Evolutionary conservation across 2,113 vertebrate genomes (phyloP).

Genomic region (Fukomys damarensis): DNA sequence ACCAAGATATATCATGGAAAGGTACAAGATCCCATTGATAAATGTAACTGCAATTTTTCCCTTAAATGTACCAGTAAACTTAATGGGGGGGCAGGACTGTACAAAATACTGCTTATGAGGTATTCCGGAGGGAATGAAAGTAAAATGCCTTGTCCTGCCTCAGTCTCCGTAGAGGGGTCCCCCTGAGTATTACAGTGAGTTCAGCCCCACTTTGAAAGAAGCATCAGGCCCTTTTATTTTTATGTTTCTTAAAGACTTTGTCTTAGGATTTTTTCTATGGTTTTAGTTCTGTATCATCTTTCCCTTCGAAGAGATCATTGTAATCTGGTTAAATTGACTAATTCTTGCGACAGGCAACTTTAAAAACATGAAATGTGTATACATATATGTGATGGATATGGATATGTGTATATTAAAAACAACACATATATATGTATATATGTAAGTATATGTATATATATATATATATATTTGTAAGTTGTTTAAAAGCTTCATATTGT

Average conservation of each 20-base stretch:
- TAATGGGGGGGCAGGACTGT: too few species aligned
- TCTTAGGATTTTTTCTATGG: background rate
- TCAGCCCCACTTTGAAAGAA: background rate
- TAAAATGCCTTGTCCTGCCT: background rate
- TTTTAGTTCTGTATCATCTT: background rate
- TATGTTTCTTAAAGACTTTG: background rate
- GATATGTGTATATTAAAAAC: background rate
- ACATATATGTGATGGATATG: background rate
- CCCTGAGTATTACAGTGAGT: background rate
- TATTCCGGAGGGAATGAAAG: background rate
- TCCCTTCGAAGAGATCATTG: background rate
- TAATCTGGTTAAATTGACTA: background rate
- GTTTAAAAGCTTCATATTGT: background rate
- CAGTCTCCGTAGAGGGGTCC: background rate
- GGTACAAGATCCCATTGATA: too few species aligned
- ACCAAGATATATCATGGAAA: too few species aligned
- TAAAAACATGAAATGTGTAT: background rate
- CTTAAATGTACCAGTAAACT: too few species aligned
- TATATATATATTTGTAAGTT: background rate
- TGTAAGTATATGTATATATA: background rate
- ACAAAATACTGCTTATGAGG: background rate
- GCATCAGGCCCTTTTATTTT: background rate
- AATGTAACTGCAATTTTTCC: too few species aligned
- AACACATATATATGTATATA: background rate
- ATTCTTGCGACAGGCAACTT: constrained; percentile 16